A percentile compares a stretch with the other conserved stretches of the same genome.
These are phyloP conservation scores for Labia minor DNA, from an alignment of 2,888 invertebrate species.

Conservation along the genomic window DNA sequence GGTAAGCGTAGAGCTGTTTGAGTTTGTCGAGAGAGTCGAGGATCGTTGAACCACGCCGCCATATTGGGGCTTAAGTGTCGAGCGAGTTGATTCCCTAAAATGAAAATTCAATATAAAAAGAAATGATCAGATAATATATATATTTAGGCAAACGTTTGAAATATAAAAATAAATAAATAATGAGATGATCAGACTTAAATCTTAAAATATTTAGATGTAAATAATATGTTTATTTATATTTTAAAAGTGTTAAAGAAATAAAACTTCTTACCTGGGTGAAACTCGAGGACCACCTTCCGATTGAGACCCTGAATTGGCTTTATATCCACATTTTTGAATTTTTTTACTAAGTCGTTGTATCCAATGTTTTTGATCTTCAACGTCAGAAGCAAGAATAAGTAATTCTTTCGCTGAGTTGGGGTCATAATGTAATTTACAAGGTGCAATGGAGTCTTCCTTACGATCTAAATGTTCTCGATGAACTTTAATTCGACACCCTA, in stretches of 20 bases:
- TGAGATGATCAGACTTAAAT: no score
- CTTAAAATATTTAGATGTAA: no score
- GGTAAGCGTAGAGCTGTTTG: background rate
- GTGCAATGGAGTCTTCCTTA: slow-evolving; percentile 71
- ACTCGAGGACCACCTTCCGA: slow-evolving; percentile 46
- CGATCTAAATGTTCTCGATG: slow-evolving; percentile 92
- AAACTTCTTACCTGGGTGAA: slow-evolving; percentile 57
- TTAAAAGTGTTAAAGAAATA: no score
- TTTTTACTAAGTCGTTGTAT: slow-evolving; percentile 81
- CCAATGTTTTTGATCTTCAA: slow-evolving; percentile 87
- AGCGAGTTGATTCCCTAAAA: slow-evolving; percentile 66
- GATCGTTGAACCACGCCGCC: slow-evolving; percentile 66
- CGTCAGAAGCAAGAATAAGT: slow-evolving; percentile 72
- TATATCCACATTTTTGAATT: slow-evolving; percentile 86
- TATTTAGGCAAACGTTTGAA: no score
- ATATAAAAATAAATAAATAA: no score
- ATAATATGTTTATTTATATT: no score
- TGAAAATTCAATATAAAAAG: slow-evolving; percentile 23
- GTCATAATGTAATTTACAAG: slow-evolving; percentile 94
- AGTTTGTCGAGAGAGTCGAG: slow-evolving; percentile 61
- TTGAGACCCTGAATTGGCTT: slow-evolving; percentile 58
- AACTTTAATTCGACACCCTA: slow-evolving; percentile 92
- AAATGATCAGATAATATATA: background rate
- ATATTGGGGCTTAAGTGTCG: slow-evolving; percentile 61
- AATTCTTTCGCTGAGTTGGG: slow-evolving; percentile 88